These are phyloP conservation scores for Ascidia mentula DNA, from an alignment of 23 tunicate species.

Conservation along the genomic window DNA sequence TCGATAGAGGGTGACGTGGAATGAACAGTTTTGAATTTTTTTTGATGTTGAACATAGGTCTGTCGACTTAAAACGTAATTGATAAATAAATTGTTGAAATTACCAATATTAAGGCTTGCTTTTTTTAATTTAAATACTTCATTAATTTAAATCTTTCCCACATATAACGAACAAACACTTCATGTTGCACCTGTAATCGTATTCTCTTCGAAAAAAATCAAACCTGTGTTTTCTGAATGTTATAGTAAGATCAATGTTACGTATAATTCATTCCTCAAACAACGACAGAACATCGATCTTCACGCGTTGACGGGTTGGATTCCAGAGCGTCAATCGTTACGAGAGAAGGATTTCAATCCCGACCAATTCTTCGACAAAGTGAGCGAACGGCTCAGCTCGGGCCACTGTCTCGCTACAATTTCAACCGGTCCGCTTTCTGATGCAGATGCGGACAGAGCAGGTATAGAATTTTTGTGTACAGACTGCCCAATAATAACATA, in stretches of 20 bases:
- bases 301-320: slow-evolving; percentile 98
- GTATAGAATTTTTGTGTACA: slow-evolving; percentile 12
- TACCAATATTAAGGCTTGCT: too few relatives aligned
- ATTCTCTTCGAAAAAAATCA: too few relatives aligned
- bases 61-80: too few relatives aligned
- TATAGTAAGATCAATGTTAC: neutral
- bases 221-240: too few relatives aligned
- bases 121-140: too few relatives aligned
- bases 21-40: too few relatives aligned
- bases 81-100: too few relatives aligned
- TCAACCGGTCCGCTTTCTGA: slow-evolving; percentile 75
- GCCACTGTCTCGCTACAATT: slow-evolving; percentile 88
- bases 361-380: slow-evolving; percentile 73
- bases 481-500: neutral
- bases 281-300: slow-evolving; percentile 75
- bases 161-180: too few relatives aligned
- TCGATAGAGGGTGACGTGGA: too few relatives aligned
- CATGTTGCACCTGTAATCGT: too few relatives aligned
- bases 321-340: slow-evolving; percentile 81
- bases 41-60: too few relatives aligned
- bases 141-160: too few relatives aligned
- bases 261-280: neutral
- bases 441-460: slow-evolving; percentile 79
- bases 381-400: slow-evolving; percentile 39
- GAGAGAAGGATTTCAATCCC: slow-evolving; percentile 48